Base-by-base conservation (phyloP, 2,797 vertebrate species). In the Phoxinus dragarum region DNA sequence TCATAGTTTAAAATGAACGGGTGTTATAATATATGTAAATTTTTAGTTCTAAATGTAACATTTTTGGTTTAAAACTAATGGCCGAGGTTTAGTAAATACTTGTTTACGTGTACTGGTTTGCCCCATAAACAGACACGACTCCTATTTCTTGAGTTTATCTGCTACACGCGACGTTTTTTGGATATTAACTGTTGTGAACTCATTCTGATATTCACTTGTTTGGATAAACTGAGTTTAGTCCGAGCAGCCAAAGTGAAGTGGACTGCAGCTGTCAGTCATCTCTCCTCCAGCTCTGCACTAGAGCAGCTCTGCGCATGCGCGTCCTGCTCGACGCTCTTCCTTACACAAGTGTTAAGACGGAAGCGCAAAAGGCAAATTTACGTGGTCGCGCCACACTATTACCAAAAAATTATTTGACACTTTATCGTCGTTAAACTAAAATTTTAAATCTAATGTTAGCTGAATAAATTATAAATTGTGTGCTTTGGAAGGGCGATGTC, bases 191-290 rank as follows among this genome's bases (percentile, higher is more conserved):
- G 31, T 52, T 75, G 14, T 68, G 10, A 42, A 76, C 6, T 0
- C 2, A 27, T 36, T 44, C 12, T 34, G 23, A 54, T 67, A 8
- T 71, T 42, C 16, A 36, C 9, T 8, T 47, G 16, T 73, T 56
- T 5, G 3, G 4, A 31, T 44, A 61, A 61, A 34, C 7, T 14
- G 47, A 27, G 42, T 56, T 27, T 40, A 72, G 16, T 9, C 31
- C 21, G 27, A 69, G n/a, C 49, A 9, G 82, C n/a, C 47, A 7
- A n/a, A 38, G 3, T 38, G 16, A 34, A 52, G 34, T 42, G 68
- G 52, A 72, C 54, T 42, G 69, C 86, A 81, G 82, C 82, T 87
- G 82, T 85, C 86, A 84, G 82, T 85, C 86, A 84, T 71, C 76
- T 34, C 44, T 59, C 71, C 49, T 73, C 49, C 21, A 38, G 85